These are phyloP conservation scores for Salvelinus namaycush DNA, from an alignment of 2,113 vertebrate genomes.

Conservation along the genomic window DNA sequence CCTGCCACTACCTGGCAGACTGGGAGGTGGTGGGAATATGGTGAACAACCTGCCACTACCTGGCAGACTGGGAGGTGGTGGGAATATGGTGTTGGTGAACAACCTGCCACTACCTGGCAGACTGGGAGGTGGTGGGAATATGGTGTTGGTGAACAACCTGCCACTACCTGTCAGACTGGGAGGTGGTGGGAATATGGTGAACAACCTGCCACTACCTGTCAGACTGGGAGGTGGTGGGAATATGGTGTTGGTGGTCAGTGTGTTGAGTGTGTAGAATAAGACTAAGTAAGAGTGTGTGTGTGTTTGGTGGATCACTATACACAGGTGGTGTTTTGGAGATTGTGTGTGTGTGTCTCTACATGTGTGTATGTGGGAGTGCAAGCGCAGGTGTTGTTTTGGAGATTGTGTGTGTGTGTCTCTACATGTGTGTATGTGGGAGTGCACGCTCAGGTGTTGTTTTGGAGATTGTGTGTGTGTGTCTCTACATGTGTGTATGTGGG, in stretches of 20 bases:
- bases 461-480: conserved; percentile 21
- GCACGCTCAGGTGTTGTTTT: conserved; percentile 61
- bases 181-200: too few species aligned
- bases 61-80: too few species aligned
- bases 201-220: too few species aligned
- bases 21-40: too few species aligned
- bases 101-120: too few species aligned
- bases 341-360: conserved; percentile 1
- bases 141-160: too few species aligned
- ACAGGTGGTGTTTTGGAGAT: conserved; percentile 16
- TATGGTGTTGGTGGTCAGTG: not conserved
- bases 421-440: conserved; percentile 20
- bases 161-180: too few species aligned
- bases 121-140: too few species aligned
- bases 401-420: not conserved
- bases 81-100: too few species aligned
- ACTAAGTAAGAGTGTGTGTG: not conserved
- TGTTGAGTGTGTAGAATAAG: not conserved
- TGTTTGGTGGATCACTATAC: conserved; percentile 4
- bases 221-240: not conserved
- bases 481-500: conserved; percentile 17
- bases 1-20: too few species aligned
- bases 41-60: too few species aligned
- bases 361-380: conserved; percentile 18
- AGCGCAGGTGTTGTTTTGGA: conserved; percentile 44